A percentile compares a stretch with the other conserved stretches of the same genome.
Conservation (phyloP, 2,113 vertebrate genomes). For the Rutilus rutilus region DNA sequence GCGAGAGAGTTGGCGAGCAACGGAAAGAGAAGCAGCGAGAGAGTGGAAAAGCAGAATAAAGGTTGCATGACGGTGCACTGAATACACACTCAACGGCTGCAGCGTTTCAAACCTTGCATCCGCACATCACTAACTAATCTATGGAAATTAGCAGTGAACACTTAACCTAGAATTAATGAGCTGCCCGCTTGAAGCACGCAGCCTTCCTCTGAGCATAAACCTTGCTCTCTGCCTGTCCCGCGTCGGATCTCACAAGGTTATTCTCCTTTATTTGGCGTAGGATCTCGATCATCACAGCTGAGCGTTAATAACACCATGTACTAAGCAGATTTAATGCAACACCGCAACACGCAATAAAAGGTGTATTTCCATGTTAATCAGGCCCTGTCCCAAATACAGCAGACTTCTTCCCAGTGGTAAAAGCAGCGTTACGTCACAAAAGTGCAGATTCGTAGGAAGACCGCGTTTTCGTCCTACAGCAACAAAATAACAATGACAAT, state of each 20-base stretch:
- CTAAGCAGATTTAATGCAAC: too few relatives aligned
- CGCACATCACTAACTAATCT: conserved; percentile 3
- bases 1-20: not conserved
- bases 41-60: not conserved
- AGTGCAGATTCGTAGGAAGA: too few relatives aligned
- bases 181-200: not conserved
- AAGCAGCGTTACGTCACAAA: too few relatives aligned
- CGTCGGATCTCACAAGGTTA: not conserved
- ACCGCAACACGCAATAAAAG: too few relatives aligned
- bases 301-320: not conserved
- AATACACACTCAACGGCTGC: not conserved
- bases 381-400: too few relatives aligned
- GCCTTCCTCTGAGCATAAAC: not conserved
- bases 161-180: conserved; percentile 10
- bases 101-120: conserved; percentile 13
- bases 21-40: not conserved
- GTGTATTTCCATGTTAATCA: too few relatives aligned
- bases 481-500: too few relatives aligned
- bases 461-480: too few relatives aligned
- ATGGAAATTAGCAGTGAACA: conserved; percentile 26
- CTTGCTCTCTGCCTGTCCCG: not conserved
- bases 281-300: not conserved
- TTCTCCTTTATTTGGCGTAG: not conserved
- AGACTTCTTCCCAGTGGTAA: too few relatives aligned
- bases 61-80: not conserved